Conservation (phyloP, 1,140 invertebrate genomes). For the Panonychus citri region DNA sequence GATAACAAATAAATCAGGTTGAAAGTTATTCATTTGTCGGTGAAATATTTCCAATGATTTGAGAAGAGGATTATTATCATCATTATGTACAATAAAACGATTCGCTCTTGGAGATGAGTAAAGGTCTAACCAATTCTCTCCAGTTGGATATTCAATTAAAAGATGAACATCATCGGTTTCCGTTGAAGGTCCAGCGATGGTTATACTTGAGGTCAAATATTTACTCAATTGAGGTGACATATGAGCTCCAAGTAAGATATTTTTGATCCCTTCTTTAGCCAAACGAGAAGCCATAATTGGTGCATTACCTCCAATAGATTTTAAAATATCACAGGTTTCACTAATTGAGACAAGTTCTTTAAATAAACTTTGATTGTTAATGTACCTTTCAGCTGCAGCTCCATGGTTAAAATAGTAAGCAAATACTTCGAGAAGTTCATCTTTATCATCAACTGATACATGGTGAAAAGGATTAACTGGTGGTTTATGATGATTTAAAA, state of each 20-base stretch:
- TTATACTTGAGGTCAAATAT: conserved; percentile 18
- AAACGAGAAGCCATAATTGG: conserved; percentile 58
- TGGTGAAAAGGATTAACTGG: conserved; percentile 35
- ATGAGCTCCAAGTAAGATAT: conserved; percentile 15
- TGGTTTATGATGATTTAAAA: conserved; percentile 30
- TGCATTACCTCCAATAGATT: conserved; percentile 56
- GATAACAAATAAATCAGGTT: conserved; percentile 47
- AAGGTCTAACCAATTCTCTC: conserved; percentile 42
- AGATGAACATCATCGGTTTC: conserved; percentile 57
- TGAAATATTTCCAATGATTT: conserved; percentile 44
- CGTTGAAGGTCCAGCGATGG: conserved; percentile 34
- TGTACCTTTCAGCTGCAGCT: conserved; percentile 46
- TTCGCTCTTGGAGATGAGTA: conserved; percentile 52
- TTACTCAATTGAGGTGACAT: conserved; percentile 9
- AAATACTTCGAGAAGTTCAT: conserved; percentile 47
- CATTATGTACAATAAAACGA: conserved; percentile 65
- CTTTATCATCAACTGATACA: conserved; percentile 36
- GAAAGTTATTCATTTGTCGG: conserved; percentile 33
- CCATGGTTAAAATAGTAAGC: conserved; percentile 62
- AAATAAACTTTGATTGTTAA: conserved; percentile 46
- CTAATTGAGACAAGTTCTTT: conserved; percentile 33
- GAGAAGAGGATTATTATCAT: conserved; percentile 51
- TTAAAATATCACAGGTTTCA: conserved; percentile 30
- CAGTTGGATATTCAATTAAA: conserved; percentile 50
- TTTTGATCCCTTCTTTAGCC: conserved; percentile 43